phyloP scores from a whole-genome alignment of 53 echinoderm and acorn worm species.

The Astropecten irregularis region DNA sequence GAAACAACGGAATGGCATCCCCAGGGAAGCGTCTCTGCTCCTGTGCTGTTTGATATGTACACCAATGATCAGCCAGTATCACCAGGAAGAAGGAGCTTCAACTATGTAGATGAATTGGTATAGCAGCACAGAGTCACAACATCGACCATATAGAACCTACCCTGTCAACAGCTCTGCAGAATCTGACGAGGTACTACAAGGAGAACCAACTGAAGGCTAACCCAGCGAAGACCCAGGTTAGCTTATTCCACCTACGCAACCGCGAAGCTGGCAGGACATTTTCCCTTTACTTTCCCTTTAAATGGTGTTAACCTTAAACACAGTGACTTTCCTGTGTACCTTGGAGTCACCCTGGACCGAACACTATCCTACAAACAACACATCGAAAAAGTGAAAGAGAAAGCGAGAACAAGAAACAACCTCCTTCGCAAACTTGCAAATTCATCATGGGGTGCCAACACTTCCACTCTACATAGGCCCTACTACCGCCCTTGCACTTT shows the following conservation, averaged over 20 bases:
- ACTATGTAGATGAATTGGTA: slow-evolving; percentile 61
- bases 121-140: slow-evolving; percentile 28
- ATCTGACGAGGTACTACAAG: slow-evolving; percentile 3
- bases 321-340: slow-evolving; percentile 23
- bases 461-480: not conserved
- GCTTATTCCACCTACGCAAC: slow-evolving; percentile 60
- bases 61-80: slow-evolving; percentile 60
- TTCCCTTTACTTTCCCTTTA: slow-evolving; percentile 10
- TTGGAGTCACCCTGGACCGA: slow-evolving; percentile 1
- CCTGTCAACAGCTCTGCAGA: not conserved
- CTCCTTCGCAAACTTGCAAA: slow-evolving; percentile 1
- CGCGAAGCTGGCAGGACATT: slow-evolving; percentile 48
- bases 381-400: slow-evolving; percentile 8
- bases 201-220: slow-evolving; percentile 48
- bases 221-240: slow-evolving; percentile 54
- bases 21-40: slow-evolving; percentile 54
- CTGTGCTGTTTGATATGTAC: slow-evolving; percentile 67
- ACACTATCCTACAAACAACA: slow-evolving; percentile 48
- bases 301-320: slow-evolving; percentile 32
- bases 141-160: not conserved
- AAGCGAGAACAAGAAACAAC: slow-evolving; percentile 7
- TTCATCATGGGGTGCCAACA: slow-evolving; percentile 19
- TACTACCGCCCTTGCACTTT: slow-evolving; percentile 1
- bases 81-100: slow-evolving; percentile 40
- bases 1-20: slow-evolving; percentile 30